Evolutionary conservation across 2,113 vertebrate genomes (phyloP).

Genomic region (Tenrec ecaudatus): DNA sequence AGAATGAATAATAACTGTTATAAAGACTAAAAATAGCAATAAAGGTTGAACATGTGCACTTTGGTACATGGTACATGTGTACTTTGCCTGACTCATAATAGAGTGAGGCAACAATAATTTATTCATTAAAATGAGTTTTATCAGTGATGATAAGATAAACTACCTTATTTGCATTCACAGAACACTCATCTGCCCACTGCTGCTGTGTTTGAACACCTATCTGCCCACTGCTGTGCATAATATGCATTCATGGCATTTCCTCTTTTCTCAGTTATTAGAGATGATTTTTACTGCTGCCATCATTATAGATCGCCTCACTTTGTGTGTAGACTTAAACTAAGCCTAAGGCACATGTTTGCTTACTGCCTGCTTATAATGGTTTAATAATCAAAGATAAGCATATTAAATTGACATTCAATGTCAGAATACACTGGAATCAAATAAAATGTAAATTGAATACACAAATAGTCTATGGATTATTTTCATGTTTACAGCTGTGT

Average conservation of each 20-base stretch:
- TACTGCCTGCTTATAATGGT: neutral
- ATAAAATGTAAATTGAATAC: slow-evolving; percentile 11
- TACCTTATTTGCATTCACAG: neutral
- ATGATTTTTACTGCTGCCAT: neutral
- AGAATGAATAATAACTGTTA: neutral
- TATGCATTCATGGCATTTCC: neutral
- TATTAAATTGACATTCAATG: neutral
- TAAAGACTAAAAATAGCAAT: neutral
- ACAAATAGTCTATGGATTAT: neutral
- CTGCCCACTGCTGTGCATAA: neutral
- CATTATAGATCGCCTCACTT: neutral
- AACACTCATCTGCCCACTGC: neutral
- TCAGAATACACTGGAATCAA: neutral
- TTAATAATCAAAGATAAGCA: slow-evolving; percentile 4
- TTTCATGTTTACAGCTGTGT: neutral
- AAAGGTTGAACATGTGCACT: neutral
- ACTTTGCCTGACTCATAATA: neutral
- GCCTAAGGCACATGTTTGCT: neutral
- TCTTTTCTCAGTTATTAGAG: neutral
- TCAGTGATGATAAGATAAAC: neutral
- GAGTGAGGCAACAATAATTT: neutral
- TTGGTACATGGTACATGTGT: neutral
- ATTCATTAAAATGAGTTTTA: neutral
- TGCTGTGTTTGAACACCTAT: neutral
- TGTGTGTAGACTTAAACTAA: neutral